Percentiles rank a stretch among this genome's conserved stretches.
Conservation (phyloP, 2,113 vertebrate genomes). For the Maccullochella peelii region DNA sequence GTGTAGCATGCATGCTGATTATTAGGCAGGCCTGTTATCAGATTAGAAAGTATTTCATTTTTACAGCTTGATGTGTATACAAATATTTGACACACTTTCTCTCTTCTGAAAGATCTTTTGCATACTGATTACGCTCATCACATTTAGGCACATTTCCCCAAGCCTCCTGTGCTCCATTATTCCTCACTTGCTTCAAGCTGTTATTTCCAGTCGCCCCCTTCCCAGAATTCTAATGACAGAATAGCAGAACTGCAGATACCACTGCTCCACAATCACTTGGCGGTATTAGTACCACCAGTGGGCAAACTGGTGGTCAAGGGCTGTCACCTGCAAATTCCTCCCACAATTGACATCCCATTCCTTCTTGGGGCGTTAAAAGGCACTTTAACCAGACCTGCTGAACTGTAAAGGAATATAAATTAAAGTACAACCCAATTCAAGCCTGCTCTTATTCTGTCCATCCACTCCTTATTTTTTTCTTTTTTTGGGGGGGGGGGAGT, state of each 20-base stretch:
- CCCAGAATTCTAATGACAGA: conserved; percentile 54
- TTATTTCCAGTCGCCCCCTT: conserved; percentile 32
- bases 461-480: conserved; percentile 6
- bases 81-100: conserved; percentile 35
- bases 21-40: neutral
- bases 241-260: conserved; percentile 29
- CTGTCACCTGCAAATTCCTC: conserved; percentile 67
- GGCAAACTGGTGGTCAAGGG: conserved; percentile 54
- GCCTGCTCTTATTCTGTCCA: conserved; percentile 34
- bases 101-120: conserved; percentile 25
- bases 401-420: conserved; percentile 80
- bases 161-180: conserved; percentile 42
- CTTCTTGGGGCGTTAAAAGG: conserved; percentile 53
- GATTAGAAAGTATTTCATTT: conserved; percentile 4
- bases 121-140: conserved; percentile 11
- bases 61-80: conserved; percentile 10
- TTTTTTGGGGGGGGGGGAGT: too few relatives aligned
- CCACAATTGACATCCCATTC: conserved; percentile 64
- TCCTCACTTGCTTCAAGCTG: conserved; percentile 33
- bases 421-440: conserved; percentile 54
- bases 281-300: conserved; percentile 39
- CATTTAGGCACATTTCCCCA: conserved; percentile 15
- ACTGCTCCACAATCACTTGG: conserved; percentile 40
- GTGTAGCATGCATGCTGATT: neutral
- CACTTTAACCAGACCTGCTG: conserved; percentile 69